Percentiles rank a stretch among this genome's conserved stretches.
Evolutionary conservation across 2,113 vertebrate species (phyloP).

Genomic region (Turdus rufiventris): DNA sequence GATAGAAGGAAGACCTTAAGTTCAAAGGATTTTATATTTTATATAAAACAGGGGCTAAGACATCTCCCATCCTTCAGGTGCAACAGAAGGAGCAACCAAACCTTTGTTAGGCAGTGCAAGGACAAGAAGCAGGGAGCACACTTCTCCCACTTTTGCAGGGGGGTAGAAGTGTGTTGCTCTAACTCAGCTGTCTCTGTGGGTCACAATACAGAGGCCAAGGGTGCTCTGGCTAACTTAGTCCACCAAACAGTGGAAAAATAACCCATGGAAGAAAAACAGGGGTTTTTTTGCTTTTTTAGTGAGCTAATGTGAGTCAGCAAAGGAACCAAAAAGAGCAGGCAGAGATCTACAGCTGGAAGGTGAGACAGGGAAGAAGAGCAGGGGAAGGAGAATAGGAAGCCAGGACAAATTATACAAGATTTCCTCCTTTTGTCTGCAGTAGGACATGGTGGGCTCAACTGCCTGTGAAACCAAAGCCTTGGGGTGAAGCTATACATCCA

Average conservation of each 20-base stretch:
- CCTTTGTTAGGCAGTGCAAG: background rate
- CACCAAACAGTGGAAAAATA: background rate
- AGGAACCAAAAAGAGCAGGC: background rate
- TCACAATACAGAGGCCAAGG: background rate
- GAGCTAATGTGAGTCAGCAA: background rate
- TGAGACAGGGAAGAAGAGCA: background rate
- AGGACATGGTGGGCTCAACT: background rate
- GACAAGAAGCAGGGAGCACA: background rate
- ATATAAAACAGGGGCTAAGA: background rate
- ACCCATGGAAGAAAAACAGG: accelerated
- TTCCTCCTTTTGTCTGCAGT: background rate
- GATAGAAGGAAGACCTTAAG: background rate
- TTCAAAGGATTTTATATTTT: background rate
- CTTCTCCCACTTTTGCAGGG: background rate
- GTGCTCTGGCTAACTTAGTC: background rate
- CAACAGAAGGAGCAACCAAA: background rate
- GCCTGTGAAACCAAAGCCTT: background rate
- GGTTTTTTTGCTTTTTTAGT: background rate
- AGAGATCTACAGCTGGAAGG: background rate
- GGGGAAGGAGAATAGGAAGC: background rate
- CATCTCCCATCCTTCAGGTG: background rate
- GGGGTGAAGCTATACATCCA: background rate
- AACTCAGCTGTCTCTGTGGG: background rate
- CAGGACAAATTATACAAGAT: background rate
- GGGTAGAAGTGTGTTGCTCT: background rate